Percentiles rank a stretch among this genome's conserved stretches.
phyloP scores from a whole-genome alignment of 1,140 invertebrate genomes.

The Leptonema lineaticorne region DNA sequence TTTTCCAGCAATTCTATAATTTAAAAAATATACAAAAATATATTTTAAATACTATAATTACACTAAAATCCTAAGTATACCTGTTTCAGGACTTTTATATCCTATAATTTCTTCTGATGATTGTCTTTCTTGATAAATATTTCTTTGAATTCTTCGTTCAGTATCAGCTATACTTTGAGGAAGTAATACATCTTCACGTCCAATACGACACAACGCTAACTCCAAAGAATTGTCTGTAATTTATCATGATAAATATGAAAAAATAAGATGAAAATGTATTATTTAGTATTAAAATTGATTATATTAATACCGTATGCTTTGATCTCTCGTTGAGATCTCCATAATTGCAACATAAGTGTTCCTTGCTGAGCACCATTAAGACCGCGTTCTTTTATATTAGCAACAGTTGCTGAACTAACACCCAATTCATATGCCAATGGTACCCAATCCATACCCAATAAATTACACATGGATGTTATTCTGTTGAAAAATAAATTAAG shows the following conservation, averaged over 20 bases:
- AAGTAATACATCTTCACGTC: conserved; percentile 88
- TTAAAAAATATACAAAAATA: conserved; percentile 2
- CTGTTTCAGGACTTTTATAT: conserved; percentile 50
- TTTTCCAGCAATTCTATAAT: conserved; percentile 64
- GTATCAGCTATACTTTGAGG: conserved; percentile 87
- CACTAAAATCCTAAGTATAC: conserved; percentile 11
- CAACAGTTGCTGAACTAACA: conserved; percentile 77
- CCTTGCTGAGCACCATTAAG: conserved; percentile 86
- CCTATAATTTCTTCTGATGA: conserved; percentile 56
- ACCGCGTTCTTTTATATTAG: conserved; percentile 85
- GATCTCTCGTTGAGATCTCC: conserved; percentile 71
- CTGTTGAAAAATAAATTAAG: conserved; percentile 61
- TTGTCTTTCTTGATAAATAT: conserved; percentile 62
- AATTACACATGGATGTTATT: conserved; percentile 88
- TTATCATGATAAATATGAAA: conserved; percentile 35
- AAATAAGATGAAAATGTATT: background rate
- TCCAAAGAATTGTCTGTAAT: conserved; percentile 79
- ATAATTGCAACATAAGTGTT: conserved; percentile 89
- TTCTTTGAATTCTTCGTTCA: conserved; percentile 70
- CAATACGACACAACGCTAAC: conserved; percentile 83
- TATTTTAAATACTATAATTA: background rate
- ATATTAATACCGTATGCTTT: conserved; percentile 66
- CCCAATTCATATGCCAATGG: conserved; percentile 82
- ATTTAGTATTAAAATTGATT: background rate
- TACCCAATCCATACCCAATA: conserved; percentile 91